These are phyloP conservation scores for Volucella inflata DNA, from an alignment of 2,888 invertebrate species.

Conservation along the genomic window DNA sequence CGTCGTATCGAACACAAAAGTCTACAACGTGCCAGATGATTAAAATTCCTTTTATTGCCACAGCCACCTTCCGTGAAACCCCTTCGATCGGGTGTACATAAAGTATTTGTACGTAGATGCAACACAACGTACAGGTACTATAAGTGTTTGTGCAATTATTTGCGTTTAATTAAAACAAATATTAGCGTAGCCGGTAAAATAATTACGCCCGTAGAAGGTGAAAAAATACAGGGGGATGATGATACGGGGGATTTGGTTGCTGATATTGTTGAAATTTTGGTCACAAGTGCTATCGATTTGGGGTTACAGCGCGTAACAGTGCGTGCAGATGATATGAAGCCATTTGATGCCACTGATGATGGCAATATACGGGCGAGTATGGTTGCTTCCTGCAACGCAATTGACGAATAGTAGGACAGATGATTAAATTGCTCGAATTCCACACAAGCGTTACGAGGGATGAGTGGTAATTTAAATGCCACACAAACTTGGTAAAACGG, in stretches of 20 bases:
- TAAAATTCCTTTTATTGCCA: conserved; percentile 14
- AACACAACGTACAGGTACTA: not conserved
- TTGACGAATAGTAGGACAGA: conserved; percentile 37
- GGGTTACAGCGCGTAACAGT: conserved; percentile 1
- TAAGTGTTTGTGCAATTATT: conserved; percentile 59
- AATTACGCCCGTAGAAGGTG: conserved; percentile 16
- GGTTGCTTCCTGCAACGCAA: not conserved
- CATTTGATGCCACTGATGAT: conserved; percentile 11
- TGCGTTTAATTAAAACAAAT: conserved; percentile 73
- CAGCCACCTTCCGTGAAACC: too few relatives aligned
- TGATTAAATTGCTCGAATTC: conserved; percentile 60
- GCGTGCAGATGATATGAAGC: conserved; percentile 8
- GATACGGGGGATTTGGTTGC: not conserved
- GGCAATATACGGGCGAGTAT: conserved; percentile 31
- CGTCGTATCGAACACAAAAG: not conserved
- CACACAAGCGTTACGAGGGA: not conserved
- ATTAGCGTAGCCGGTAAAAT: conserved; percentile 64
- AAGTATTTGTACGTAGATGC: not conserved
- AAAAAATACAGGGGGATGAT: too few relatives aligned
- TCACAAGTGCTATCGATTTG: conserved; percentile 49
- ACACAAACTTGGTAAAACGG: not conserved
- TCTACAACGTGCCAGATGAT: not conserved
- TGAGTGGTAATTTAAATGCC: not conserved
- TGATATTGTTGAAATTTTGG: conserved; percentile 69
- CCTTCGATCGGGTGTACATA: too few relatives aligned